Evolutionary conservation across 2,888 invertebrate species (phyloP).

Genomic region (Tiliacea aurago): DNA sequence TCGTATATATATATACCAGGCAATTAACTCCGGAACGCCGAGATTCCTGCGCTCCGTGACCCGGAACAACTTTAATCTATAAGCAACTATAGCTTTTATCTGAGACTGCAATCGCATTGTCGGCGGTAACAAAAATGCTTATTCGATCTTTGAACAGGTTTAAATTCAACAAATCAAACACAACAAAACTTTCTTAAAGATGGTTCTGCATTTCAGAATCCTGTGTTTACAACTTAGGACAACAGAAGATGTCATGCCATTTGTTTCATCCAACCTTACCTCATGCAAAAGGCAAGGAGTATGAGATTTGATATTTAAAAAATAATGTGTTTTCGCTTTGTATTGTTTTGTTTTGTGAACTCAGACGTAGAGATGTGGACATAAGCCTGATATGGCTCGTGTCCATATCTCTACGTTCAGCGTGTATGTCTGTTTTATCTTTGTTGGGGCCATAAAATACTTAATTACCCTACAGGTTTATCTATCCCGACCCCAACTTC

Average conservation of each 20-base stretch:
- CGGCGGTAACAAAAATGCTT: constrained; percentile 8
- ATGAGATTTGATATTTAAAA: not conserved
- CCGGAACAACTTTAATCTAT: constrained; percentile 47
- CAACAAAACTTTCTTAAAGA: not conserved
- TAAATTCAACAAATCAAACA: not conserved
- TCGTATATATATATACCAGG: constrained; percentile 38
- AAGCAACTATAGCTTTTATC: constrained; percentile 23
- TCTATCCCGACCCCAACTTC: not conserved
- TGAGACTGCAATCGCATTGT: constrained; percentile 10
- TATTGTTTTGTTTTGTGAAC: not conserved
- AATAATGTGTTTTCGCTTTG: too few species aligned
- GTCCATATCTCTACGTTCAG: too few species aligned
- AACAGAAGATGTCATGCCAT: not conserved
- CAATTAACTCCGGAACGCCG: constrained; percentile 44
- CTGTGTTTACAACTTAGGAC: not conserved
- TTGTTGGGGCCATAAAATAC: not conserved
- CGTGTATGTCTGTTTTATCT: not conserved
- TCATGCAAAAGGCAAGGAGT: not conserved
- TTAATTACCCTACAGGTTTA: not conserved
- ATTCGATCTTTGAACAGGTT: not conserved
- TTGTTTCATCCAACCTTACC: not conserved
- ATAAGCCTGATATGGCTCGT: too few species aligned
- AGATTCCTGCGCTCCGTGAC: constrained; percentile 30
- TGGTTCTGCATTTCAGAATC: not conserved
- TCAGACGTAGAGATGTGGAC: too few species aligned